Evolutionary conservation across 2,113 vertebrate genomes (phyloP).

Genomic region (Phylloscopus trochilus): DNA sequence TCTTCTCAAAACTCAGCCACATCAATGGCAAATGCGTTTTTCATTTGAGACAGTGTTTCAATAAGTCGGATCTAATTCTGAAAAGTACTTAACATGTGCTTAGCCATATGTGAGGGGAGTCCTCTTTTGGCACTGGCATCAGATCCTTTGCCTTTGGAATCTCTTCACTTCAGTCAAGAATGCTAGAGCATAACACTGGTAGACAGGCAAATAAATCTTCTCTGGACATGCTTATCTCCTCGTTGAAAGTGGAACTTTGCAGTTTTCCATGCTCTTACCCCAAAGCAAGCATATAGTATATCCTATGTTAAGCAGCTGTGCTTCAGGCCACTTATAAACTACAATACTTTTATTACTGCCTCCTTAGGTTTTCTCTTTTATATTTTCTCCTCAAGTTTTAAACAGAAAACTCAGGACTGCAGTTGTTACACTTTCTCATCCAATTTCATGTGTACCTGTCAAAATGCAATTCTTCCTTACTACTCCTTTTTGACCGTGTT

Average conservation of each 20-base stretch:
- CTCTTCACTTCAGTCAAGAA: not conserved
- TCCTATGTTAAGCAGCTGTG: not conserved
- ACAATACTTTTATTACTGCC: not conserved
- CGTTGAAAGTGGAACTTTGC: not conserved
- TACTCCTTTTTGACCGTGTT: not conserved
- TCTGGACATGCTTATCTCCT: not conserved
- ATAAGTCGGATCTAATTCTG: not conserved
- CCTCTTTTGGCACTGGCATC: not conserved
- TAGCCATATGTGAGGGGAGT: not conserved
- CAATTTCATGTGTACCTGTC: not conserved
- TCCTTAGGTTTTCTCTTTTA: not conserved
- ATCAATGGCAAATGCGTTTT: not conserved
- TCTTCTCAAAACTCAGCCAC: not conserved
- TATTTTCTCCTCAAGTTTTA: not conserved
- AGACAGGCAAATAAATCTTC: not conserved
- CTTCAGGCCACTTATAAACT: not conserved
- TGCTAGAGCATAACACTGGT: not conserved
- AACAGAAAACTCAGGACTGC: not conserved
- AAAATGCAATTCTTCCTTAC: not conserved
- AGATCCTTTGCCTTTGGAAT: not conserved
- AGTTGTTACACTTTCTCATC: not conserved
- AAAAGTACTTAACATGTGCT: not conserved
- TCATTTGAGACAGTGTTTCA: not conserved
- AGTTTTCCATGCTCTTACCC: not conserved
- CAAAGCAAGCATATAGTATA: not conserved